Conservation (phyloP, 2,113 vertebrate species). For the Baryphthengus martii region DNA sequence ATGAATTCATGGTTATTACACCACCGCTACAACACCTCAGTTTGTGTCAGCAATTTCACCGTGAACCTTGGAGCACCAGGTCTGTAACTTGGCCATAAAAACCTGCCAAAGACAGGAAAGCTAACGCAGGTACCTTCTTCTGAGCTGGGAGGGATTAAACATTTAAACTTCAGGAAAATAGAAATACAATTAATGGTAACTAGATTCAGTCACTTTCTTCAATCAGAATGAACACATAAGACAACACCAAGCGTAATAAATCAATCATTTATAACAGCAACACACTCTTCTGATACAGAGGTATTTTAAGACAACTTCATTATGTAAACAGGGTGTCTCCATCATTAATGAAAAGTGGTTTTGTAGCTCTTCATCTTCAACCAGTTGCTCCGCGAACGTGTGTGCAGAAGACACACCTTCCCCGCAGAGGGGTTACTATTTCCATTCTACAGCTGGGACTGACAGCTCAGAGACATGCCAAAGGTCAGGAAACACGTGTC, state of each 20-base stretch:
- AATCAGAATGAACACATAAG: background rate
- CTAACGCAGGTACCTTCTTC: background rate
- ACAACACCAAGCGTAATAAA: background rate
- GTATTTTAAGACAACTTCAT: background rate
- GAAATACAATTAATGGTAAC: background rate
- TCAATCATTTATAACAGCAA: background rate
- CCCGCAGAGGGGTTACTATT: background rate
- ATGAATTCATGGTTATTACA: slow-evolving; percentile 21
- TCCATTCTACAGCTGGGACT: background rate
- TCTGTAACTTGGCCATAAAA: background rate
- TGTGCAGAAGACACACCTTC: background rate
- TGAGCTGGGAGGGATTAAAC: background rate
- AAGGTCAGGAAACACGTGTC: background rate
- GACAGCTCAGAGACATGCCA: background rate
- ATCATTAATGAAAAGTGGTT: background rate
- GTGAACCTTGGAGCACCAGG: background rate
- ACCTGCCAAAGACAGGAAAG: background rate
- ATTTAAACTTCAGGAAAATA: slow-evolving; percentile 1
- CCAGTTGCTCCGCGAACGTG: background rate
- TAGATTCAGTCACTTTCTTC: background rate
- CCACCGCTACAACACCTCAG: background rate
- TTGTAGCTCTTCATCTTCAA: background rate
- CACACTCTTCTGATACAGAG: background rate
- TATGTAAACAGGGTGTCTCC: background rate
- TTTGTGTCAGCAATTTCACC: slow-evolving; percentile 17